These are phyloP conservation scores for Eulacestoma nigropectus DNA, from an alignment of 2,113 vertebrate genomes.

Conservation along the genomic window DNA sequence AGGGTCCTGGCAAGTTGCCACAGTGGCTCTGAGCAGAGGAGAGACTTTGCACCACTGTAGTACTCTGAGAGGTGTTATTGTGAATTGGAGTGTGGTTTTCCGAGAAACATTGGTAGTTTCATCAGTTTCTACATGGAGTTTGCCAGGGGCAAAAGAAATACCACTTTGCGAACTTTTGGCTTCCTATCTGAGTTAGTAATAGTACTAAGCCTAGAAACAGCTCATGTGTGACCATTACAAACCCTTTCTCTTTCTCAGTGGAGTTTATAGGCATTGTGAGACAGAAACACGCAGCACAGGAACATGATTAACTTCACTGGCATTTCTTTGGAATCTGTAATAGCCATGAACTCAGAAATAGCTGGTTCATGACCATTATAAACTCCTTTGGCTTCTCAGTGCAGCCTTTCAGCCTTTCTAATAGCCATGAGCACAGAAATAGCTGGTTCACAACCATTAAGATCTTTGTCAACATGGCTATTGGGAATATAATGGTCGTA, in stretches of 20 bases:
- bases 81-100: conserved; percentile 46
- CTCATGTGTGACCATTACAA: conserved; percentile 43
- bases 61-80: conserved; percentile 44
- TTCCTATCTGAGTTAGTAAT: conserved; percentile 38
- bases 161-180: conserved; percentile 48
- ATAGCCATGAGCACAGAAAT: conserved; percentile 29
- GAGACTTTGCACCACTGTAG: conserved; percentile 35
- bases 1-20: conserved; percentile 63
- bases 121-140: conserved; percentile 37
- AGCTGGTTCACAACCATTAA: conserved; percentile 36
- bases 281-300: not conserved
- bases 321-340: conserved; percentile 19
- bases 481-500: conserved; percentile 19
- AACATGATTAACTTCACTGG: conserved; percentile 15
- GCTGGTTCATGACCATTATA: conserved; percentile 28
- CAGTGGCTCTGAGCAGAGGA: conserved; percentile 34
- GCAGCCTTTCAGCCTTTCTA: conserved; percentile 23
- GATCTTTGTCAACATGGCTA: conserved; percentile 8
- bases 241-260: conserved; percentile 24
- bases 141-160: conserved; percentile 43
- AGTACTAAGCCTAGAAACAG: conserved; percentile 23
- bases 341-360: conserved; percentile 34
- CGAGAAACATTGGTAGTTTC: conserved; percentile 33
- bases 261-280: conserved; percentile 31
- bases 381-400: conserved; percentile 35